Evolutionary conservation across 2,888 invertebrate genomes (phyloP), one percentile per base, ranked within the genome.

Genomic region (Campaea margaritaria): DNA sequence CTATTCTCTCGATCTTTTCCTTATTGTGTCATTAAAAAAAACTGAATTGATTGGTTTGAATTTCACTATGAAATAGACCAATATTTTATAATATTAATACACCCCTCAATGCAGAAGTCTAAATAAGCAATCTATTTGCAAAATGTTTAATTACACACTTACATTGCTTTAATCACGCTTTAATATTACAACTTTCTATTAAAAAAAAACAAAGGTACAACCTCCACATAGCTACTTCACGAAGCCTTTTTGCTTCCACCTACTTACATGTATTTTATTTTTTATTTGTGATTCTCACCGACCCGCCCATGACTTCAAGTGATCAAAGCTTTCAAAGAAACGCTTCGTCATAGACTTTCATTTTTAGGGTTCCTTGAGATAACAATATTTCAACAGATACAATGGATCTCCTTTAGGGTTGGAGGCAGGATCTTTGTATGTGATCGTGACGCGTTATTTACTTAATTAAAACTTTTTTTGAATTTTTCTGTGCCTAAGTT

Each of bases 301-400:
- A 75, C 64, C 83, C 85, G 83, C 85, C 86, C 83, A 76, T 67
- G 60, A 48, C 60, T 61, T 48, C 46, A 39, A 54, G 54, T 45
- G 53, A 36, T 46, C 49, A 42, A 43, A 51, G 55, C 60, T 48
- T 62, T 65, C 52, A 53, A 65, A 78, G 76, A 86, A 86, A 66
- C 67, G 84, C 86, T 76, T 73, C 70, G 86, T 89, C 89, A 89
- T 85, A 77, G 69, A 67, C 76, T 79, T 85, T 80, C 74, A 55
- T 60, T 60, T 55, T 42, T 56, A 61, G 51, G 51, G 60, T 21
- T 52, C 55, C 15, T 27, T 31, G n/a, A 11, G 13, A 36, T 39
- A 5, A 9, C 0, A 39, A 13, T 14, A 9, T 14, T 13, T 1
- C 12, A 38, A n/a, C 21, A 31, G 31, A 31, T n/a, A n/a, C n/a